phyloP scores from a whole-genome alignment of 2,113 vertebrate species.

The Rhagologus leucostigma region DNA sequence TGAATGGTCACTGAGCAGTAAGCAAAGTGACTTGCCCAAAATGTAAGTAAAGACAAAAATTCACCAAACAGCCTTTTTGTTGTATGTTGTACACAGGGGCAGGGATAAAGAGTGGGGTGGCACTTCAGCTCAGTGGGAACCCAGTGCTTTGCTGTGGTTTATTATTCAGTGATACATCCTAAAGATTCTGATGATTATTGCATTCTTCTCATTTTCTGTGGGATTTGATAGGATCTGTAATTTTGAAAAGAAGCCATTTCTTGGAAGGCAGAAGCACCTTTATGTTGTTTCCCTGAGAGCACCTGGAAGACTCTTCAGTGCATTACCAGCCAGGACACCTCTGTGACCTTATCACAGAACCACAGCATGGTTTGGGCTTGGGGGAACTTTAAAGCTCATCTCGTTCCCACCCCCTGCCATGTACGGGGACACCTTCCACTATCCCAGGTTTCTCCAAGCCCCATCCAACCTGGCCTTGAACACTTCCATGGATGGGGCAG shows the following conservation, averaged over 20 bases:
- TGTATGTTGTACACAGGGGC: neutral
- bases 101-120: too few relatives aligned
- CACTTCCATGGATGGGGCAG: neutral
- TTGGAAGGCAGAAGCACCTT: neutral
- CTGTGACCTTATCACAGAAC: neutral
- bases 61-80: neutral
- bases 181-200: neutral
- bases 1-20: neutral
- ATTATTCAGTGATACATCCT: neutral
- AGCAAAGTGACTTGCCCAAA: neutral
- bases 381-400: neutral
- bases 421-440: neutral
- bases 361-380: neutral
- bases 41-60: neutral
- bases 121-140: neutral
- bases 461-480: fast-evolving
- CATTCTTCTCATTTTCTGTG: neutral
- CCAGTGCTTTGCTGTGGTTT: neutral
- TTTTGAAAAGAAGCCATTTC: neutral
- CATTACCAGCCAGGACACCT: fast-evolving
- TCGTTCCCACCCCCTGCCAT: neutral
- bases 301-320: neutral
- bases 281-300: neutral
- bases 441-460: neutral
- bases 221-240: neutral